Conservation (phyloP, 2,113 vertebrate genomes). For the Trichechus manatus region DNA sequence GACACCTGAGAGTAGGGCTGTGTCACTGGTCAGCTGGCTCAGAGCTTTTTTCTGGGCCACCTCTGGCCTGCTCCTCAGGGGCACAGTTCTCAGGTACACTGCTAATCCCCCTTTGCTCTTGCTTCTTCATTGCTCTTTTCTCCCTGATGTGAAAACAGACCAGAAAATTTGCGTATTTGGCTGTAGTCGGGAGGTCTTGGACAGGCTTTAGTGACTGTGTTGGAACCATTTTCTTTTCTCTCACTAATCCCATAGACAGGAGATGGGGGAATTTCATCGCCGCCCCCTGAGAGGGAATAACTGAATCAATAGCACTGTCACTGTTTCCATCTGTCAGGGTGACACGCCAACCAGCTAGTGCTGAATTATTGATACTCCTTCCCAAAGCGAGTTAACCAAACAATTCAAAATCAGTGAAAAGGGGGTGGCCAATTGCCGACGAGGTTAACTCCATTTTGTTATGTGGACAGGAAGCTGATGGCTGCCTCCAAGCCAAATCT, state of each 20-base stretch:
- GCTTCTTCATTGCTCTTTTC: neutral
- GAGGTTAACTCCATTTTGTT: constrained; percentile 69
- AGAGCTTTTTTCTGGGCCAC: neutral
- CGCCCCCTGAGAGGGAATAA: neutral
- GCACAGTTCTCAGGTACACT: neutral
- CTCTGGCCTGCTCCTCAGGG: neutral
- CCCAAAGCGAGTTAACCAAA: constrained; percentile 73
- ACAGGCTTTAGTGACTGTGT: neutral
- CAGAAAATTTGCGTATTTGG: constrained; percentile 46
- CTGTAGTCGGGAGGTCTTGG: neutral
- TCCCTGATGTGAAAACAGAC: constrained; percentile 10
- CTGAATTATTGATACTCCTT: constrained; percentile 77
- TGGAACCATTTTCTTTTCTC: constrained; percentile 50
- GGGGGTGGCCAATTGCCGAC: constrained; percentile 48
- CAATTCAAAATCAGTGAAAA: constrained; percentile 62
- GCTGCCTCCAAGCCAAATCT: constrained; percentile 46
- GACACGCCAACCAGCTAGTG: constrained; percentile 63
- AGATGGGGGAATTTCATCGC: neutral
- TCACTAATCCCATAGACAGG: neutral
- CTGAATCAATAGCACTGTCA: neutral
- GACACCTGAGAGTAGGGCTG: neutral
- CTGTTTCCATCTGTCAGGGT: constrained; percentile 68
- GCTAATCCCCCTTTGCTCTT: neutral
- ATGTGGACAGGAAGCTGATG: constrained; percentile 59
- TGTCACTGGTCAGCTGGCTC: neutral